These are phyloP conservation scores for Paraescarpia echinospica DNA, from an alignment of 1,140 invertebrate genomes.

Conservation along the genomic window DNA sequence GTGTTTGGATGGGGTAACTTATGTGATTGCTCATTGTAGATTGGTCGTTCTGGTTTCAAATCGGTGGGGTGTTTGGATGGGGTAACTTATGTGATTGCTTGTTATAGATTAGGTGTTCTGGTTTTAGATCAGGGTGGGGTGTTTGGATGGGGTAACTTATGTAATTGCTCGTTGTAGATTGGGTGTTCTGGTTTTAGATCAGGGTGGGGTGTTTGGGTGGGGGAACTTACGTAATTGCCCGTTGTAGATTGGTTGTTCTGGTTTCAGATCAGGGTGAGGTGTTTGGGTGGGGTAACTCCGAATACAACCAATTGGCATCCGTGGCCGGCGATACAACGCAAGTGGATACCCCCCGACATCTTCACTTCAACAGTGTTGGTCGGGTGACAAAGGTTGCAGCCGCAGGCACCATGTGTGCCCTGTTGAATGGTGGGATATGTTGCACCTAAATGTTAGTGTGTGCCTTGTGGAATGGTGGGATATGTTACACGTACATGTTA, in stretches of 20 bases:
- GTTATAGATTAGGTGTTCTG: not conserved
- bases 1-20: slow-evolving; percentile 97
- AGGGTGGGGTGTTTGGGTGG: slow-evolving; percentile 96
- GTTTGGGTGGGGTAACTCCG: slow-evolving; percentile 96
- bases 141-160: slow-evolving; percentile 97
- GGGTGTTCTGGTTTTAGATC: slow-evolving; percentile 65
- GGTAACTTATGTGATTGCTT: too few species aligned
- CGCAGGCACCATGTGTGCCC: slow-evolving; percentile 83
- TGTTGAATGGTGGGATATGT: slow-evolving; percentile 71
- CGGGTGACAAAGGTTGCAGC: slow-evolving; percentile 79
- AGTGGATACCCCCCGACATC: slow-evolving; percentile 67
- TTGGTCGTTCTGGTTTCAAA: slow-evolving; percentile 64
- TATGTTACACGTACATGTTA: too few species aligned
- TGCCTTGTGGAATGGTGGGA: too few species aligned
- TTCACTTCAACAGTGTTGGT: slow-evolving; percentile 67
- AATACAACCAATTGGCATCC: slow-evolving; percentile 80
- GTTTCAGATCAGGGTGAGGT: slow-evolving; percentile 82
- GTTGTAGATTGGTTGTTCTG: not conserved
- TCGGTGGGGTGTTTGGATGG: slow-evolving; percentile 94
- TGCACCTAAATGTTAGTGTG: not conserved
- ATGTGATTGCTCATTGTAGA: not conserved
- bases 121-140: slow-evolving; percentile 83
- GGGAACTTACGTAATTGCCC: too few species aligned
- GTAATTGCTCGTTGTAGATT: not conserved
- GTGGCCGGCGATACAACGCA: slow-evolving; percentile 51